A percentile compares a stretch with the other conserved stretches of the same genome.
Evolutionary conservation across 2,888 invertebrate species (phyloP).

Genomic region (Hydrotaea cyrtoneurina): DNA sequence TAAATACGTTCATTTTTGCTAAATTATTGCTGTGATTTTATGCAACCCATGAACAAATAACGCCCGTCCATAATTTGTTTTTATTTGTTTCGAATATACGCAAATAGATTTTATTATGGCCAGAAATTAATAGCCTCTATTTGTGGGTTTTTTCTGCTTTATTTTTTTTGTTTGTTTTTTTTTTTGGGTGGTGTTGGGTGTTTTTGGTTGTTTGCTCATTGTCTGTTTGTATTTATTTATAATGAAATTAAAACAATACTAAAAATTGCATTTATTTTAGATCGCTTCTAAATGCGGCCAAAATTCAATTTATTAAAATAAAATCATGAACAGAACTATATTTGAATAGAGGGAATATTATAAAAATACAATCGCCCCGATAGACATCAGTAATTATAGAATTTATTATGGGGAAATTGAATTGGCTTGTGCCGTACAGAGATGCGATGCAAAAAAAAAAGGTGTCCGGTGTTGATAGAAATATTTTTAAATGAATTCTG

Average conservation of each 20-base stretch:
- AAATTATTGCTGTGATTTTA: conserved; percentile 9
- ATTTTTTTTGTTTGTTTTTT: not conserved
- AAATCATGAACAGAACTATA: conserved; percentile 7
- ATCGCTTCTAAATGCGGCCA: conserved; percentile 41
- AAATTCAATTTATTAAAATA: conserved; percentile 63
- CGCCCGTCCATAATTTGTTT: conserved; percentile 23
- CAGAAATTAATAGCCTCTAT: conserved; percentile 34
- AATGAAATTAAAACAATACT: not conserved
- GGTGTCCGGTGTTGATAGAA: too few species aligned
- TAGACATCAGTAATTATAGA: conserved; percentile 65
- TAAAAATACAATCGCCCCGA: conserved; percentile 38
- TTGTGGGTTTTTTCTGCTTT: not conserved
- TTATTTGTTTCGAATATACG: conserved; percentile 30
- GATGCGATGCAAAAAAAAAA: too few species aligned
- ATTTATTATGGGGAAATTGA: conserved; percentile 56
- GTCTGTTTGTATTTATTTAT: not conserved
- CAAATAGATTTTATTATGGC: conserved; percentile 44
- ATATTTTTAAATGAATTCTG: too few species aligned
- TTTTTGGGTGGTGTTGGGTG: not conserved
- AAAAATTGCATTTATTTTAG: not conserved
- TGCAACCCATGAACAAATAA: not conserved
- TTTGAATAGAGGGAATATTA: conserved; percentile 26
- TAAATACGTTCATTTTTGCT: conserved; percentile 1
- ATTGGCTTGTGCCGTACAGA: not conserved
- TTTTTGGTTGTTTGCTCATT: not conserved